These are phyloP conservation scores for Cylas formicarius DNA, from an alignment of 1,140 invertebrate genomes.

Conservation along the genomic window DNA sequence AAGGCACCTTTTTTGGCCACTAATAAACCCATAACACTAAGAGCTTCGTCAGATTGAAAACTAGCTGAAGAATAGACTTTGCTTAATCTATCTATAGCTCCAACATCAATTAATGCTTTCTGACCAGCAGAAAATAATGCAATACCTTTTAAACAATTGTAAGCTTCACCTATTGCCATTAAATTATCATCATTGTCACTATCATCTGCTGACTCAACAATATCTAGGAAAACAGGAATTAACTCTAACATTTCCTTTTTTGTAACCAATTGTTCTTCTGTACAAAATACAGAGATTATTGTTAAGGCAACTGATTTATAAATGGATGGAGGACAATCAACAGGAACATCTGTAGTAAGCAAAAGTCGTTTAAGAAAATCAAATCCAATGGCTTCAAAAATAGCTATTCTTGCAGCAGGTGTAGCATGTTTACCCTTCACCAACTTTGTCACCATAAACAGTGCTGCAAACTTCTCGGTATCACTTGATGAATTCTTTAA, in stretches of 20 bases:
- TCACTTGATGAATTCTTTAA: constrained; percentile 71
- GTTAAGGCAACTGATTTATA: constrained; percentile 86
- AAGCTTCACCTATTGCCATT: constrained; percentile 82
- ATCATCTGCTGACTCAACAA: constrained; percentile 71
- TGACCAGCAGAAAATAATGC: constrained; percentile 65
- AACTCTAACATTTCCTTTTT: constrained; percentile 75
- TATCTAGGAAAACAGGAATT: constrained; percentile 72
- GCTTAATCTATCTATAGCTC: constrained; percentile 71
- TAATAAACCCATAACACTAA: constrained; percentile 67
- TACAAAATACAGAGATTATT: constrained; percentile 74
- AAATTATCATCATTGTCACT: constrained; percentile 76
- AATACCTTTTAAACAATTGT: constrained; percentile 73
- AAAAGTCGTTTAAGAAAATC: constrained; percentile 74
- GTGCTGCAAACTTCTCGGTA: constrained; percentile 83
- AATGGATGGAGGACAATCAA: constrained; percentile 75
- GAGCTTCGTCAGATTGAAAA: constrained; percentile 78
- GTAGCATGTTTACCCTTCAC: constrained; percentile 74
- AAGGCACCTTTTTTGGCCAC: constrained; percentile 58
- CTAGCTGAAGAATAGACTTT: constrained; percentile 78
- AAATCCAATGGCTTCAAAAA: constrained; percentile 83
- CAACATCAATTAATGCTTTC: constrained; percentile 64
- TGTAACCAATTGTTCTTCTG: constrained; percentile 66
- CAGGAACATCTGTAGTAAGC: constrained; percentile 62
- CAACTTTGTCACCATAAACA: constrained; percentile 85
- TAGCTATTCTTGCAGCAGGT: constrained; percentile 59